Percentiles rank a stretch among this genome's conserved stretches.
Conservation (phyloP, 2,797 vertebrate genomes). For the Falco berigora region DNA sequence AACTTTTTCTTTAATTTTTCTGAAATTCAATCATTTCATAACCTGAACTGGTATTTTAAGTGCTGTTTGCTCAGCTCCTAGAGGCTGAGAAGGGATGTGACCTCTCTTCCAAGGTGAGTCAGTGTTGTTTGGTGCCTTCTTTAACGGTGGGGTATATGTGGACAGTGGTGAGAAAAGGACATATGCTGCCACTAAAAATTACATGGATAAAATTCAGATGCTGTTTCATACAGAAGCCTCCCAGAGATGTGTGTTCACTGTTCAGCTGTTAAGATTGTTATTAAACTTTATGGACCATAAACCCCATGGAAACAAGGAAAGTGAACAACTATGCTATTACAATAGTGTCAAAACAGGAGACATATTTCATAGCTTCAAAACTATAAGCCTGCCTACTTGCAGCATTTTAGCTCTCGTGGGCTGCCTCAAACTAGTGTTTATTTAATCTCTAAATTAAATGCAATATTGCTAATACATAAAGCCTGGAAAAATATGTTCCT, state of each 20-base stretch:
- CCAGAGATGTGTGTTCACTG: constrained; percentile 61
- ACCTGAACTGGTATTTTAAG: not conserved
- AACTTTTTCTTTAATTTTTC: not conserved
- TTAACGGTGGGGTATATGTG: not conserved
- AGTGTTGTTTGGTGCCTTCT: not conserved
- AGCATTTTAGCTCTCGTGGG: not conserved
- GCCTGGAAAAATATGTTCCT: constrained; percentile 32
- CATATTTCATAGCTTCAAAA: constrained; percentile 72
- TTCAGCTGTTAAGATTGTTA: constrained; percentile 78
- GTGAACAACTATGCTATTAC: constrained; percentile 71
- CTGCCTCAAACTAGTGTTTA: constrained; percentile 43
- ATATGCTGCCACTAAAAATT: not conserved
- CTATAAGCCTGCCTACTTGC: not conserved
- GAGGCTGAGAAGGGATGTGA: not conserved
- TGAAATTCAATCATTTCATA: not conserved
- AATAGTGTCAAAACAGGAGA: constrained; percentile 70
- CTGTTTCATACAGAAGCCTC: constrained; percentile 58
- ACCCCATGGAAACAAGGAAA: constrained; percentile 75
- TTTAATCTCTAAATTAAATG: constrained; percentile 49
- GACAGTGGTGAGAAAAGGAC: not conserved
- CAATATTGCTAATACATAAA: constrained; percentile 35
- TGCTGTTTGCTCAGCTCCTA: not conserved
- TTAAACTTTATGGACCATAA: constrained; percentile 84
- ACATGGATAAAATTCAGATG: constrained; percentile 37
- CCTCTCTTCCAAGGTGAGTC: not conserved